These are phyloP conservation scores for Diaphora mendica DNA, from an alignment of 2,888 invertebrate genomes.

Conservation along the genomic window DNA sequence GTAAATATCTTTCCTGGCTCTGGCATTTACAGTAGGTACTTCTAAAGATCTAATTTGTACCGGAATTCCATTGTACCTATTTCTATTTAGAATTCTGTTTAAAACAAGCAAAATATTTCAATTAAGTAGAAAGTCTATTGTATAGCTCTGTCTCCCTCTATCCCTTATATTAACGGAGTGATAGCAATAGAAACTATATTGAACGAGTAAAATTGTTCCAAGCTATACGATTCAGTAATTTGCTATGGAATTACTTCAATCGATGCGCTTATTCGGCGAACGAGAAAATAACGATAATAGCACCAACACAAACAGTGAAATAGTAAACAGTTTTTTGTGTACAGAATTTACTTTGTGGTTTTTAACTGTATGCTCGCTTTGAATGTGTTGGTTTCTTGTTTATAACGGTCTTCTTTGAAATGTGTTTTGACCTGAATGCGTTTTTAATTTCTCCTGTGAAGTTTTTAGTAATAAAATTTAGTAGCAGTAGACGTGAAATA, in stretches of 20 bases:
- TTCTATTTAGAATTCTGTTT: background rate
- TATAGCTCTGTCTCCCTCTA: background rate
- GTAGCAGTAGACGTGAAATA: background rate
- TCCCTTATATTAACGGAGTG: slow-evolving; percentile 7
- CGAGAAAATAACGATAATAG: slow-evolving; percentile 16
- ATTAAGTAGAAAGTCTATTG: slow-evolving; percentile 4
- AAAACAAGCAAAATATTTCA: slow-evolving; percentile 1
- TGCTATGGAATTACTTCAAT: slow-evolving; percentile 34
- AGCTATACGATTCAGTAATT: slow-evolving; percentile 30
- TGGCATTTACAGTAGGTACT: background rate
- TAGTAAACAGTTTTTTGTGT: background rate
- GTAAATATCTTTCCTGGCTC: background rate
- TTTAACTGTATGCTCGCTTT: background rate
- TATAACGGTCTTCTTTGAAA: background rate
- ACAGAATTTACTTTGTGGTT: slow-evolving; percentile 3
- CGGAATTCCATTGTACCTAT: background rate
- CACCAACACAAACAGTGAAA: background rate
- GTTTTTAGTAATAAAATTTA: background rate
- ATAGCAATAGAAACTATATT: slow-evolving; percentile 26
- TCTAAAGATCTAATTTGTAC: background rate
- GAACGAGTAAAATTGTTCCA: slow-evolving; percentile 36
- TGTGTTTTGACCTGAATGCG: slow-evolving; percentile 15
- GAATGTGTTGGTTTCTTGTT: background rate
- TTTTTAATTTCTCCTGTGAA: slow-evolving; percentile 17
- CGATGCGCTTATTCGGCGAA: slow-evolving; percentile 23